These are phyloP conservation scores for Nesoenas mayeri DNA, from an alignment of 2,113 vertebrate genomes.

Conservation along the genomic window DNA sequence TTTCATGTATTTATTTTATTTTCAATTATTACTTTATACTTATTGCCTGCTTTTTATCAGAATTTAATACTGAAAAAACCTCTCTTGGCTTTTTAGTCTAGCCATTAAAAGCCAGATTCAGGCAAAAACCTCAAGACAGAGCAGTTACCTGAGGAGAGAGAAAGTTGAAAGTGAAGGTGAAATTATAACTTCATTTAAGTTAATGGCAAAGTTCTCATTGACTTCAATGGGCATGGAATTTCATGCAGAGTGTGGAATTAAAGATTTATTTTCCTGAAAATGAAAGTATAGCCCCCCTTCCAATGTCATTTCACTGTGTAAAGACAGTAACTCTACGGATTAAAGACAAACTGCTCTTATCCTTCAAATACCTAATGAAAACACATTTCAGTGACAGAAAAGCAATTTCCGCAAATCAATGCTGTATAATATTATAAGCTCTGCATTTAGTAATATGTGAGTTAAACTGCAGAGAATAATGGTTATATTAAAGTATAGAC, in stretches of 20 bases:
- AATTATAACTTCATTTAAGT: not conserved
- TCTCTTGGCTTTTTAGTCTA: not conserved
- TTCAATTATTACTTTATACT: not conserved
- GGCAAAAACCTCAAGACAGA: not conserved
- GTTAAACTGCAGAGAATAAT: not conserved
- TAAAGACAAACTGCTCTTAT: not conserved
- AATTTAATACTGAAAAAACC: not conserved
- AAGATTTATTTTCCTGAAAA: not conserved
- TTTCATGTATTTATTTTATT: not conserved
- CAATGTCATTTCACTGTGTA: not conserved
- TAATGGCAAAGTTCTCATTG: not conserved
- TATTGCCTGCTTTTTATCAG: not conserved
- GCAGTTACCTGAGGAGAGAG: not conserved
- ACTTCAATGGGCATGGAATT: not conserved
- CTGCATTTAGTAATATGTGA: not conserved
- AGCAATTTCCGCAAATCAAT: conserved; percentile 8
- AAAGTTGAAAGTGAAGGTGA: not conserved
- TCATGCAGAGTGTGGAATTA: not conserved
- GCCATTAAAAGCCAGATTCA: not conserved
- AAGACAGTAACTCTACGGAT: not conserved
- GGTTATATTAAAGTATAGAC: not conserved
- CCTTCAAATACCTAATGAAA: conserved; percentile 37
- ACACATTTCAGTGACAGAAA: conserved; percentile 27
- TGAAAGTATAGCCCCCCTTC: not conserved
- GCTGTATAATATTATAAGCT: not conserved